Conservation (phyloP, 2,888 invertebrate species). For the Antheraea yamamai region DNA sequence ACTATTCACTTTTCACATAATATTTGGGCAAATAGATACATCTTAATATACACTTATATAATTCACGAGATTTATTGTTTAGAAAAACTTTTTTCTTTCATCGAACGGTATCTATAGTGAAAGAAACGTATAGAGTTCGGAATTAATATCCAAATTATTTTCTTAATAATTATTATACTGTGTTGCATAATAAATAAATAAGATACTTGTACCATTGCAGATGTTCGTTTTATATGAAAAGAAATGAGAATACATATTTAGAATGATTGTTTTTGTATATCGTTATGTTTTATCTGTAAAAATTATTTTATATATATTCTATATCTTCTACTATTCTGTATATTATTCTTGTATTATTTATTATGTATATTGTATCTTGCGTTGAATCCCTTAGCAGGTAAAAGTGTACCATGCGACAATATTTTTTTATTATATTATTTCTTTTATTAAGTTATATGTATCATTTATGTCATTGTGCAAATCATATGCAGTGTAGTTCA, state of each 20-base stretch:
- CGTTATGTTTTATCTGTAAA: background rate
- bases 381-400: background rate
- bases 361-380: background rate
- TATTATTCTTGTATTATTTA: no score
- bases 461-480: background rate
- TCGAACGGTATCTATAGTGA: no score
- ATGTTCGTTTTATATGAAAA: background rate
- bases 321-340: background rate
- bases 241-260: background rate
- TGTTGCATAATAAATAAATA: background rate
- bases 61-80: background rate
- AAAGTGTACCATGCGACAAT: background rate
- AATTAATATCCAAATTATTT: no score
- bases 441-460: background rate
- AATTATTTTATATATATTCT: background rate
- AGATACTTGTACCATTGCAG: background rate
- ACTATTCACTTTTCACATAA: background rate
- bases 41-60: background rate
- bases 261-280: background rate
- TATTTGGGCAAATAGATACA: background rate
- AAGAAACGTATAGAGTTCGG: no score
- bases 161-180: background rate
- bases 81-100: no score
- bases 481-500: background rate
- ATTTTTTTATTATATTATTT: background rate